phyloP scores from a whole-genome alignment of 2,888 invertebrate species.

The Andricus curvator region DNA sequence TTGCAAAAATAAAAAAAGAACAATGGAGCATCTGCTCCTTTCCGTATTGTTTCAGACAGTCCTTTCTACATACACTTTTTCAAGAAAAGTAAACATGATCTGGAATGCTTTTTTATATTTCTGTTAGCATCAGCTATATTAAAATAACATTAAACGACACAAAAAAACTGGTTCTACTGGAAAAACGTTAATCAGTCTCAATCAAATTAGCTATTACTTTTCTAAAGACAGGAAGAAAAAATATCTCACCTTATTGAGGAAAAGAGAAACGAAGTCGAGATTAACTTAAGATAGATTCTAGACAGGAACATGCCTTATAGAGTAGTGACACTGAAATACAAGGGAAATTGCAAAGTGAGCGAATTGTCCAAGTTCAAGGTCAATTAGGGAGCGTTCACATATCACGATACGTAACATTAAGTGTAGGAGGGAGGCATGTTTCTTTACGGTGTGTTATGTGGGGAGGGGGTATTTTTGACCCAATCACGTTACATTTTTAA shows the following conservation, averaged over 20 bases:
- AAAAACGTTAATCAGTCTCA: background rate
- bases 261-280: constrained; percentile 26
- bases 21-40: constrained; percentile 23
- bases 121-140: too few relatives aligned
- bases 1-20: background rate
- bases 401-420: too few relatives aligned
- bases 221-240: background rate
- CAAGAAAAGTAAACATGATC: background rate
- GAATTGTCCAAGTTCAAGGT: constrained; percentile 29
- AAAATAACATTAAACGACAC: too few relatives aligned
- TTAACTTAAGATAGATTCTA: constrained; percentile 26
- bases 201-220: constrained; percentile 20
- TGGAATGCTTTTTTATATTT: background rate
- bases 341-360: constrained; percentile 27
- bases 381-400: background rate
- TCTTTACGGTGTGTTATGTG: too few relatives aligned
- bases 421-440: too few relatives aligned
- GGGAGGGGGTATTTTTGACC: too few relatives aligned
- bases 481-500: too few relatives aligned
- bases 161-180: background rate
- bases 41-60: background rate
- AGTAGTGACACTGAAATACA: constrained; percentile 20
- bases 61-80: background rate
- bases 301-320: constrained; percentile 10
- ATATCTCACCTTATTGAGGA: constrained; percentile 15